Evolutionary conservation across 92 coral and sea anemone genomes (phyloP).

Genomic region (Epizoanthus ramosus): DNA sequence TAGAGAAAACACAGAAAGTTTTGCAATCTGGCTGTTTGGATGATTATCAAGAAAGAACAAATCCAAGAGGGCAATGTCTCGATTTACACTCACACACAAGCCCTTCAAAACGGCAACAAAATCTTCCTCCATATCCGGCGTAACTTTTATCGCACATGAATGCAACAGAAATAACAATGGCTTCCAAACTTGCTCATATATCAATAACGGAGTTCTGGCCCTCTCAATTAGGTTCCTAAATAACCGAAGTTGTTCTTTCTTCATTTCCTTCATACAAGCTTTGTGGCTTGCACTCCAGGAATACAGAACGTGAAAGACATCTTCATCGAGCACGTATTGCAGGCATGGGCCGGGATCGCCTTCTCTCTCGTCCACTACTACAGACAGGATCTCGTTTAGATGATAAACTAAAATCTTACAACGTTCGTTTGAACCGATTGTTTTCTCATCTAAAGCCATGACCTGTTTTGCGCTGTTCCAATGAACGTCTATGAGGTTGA

Average conservation of each 20-base stretch:
- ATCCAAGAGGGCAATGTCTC: constrained; percentile 87
- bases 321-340: constrained; percentile 84
- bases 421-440: constrained; percentile 77
- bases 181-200: constrained; percentile 90
- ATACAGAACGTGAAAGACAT: constrained; percentile 78
- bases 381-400: constrained; percentile 80
- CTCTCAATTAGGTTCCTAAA: constrained; percentile 84
- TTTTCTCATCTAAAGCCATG: constrained; percentile 81
- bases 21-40: constrained; percentile 68
- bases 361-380: constrained; percentile 88
- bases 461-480: constrained; percentile 86
- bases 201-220: constrained; percentile 78
- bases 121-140: constrained; percentile 83
- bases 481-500: constrained; percentile 77
- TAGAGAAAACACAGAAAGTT: constrained; percentile 90
- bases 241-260: constrained; percentile 83
- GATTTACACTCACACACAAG: constrained; percentile 91
- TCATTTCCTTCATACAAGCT: constrained; percentile 81
- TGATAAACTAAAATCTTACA: constrained; percentile 89
- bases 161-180: constrained; percentile 85
- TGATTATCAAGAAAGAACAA: constrained; percentile 88
- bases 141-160: constrained; percentile 77
- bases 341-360: constrained; percentile 93
- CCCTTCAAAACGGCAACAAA: constrained; percentile 93
- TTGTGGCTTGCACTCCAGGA: constrained; percentile 81